Evolutionary conservation across 2,888 invertebrate species (phyloP).

Genomic region (Cephus sareptanus): DNA sequence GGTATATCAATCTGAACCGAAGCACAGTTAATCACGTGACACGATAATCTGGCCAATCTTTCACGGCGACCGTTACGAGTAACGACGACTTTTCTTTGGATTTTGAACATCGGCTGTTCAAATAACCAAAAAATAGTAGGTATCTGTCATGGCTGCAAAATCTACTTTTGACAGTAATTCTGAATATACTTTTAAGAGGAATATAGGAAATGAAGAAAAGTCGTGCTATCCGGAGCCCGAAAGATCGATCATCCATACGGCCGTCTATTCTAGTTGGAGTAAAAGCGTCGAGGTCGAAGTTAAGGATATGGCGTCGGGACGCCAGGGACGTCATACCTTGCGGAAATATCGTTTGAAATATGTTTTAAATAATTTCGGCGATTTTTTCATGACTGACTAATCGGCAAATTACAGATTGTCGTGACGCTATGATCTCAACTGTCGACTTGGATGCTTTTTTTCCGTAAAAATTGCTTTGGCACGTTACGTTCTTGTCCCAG

Average conservation of each 20-base stretch:
- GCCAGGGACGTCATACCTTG: neutral
- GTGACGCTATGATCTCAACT: neutral
- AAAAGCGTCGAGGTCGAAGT: neutral
- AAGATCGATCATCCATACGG: neutral
- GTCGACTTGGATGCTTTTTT: slow-evolving; percentile 22
- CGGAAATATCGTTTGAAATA: neutral
- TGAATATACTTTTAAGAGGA: neutral
- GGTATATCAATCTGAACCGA: neutral
- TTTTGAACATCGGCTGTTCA: neutral
- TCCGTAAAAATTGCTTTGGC: slow-evolving; percentile 45
- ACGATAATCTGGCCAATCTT: neutral
- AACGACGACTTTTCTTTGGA: neutral
- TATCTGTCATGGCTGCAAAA: neutral
- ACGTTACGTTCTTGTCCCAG: slow-evolving; percentile 56
- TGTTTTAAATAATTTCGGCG: neutral
- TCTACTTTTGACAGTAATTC: neutral
- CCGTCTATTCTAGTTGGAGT: neutral
- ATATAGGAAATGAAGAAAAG: neutral
- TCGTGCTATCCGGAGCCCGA: neutral
- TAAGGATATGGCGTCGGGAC: neutral
- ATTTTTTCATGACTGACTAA: neutral
- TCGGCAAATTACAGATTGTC: neutral
- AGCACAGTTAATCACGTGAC: neutral
- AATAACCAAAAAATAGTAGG: neutral
- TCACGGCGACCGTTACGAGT: neutral